Evolutionary conservation across 1,140 invertebrate species (phyloP), one percentile per base, ranked within the genome.

Genomic region (Argopecten irradians): DNA sequence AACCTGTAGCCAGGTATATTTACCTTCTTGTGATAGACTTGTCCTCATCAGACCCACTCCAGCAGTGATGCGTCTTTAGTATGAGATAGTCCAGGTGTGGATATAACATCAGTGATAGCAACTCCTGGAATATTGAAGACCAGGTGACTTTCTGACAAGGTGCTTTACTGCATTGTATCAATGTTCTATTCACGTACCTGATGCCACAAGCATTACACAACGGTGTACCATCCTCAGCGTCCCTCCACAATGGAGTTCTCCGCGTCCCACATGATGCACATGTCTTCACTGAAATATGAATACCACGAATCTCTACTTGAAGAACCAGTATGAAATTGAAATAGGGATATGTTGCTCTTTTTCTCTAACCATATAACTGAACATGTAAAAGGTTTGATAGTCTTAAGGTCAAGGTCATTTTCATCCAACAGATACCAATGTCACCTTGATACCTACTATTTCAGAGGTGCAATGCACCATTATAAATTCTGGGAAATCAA

Each of bases 131-230:
- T n/a, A n/a, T n/a, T n/a, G n/a, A n/a, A n/a, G n/a, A n/a, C n/a
- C n/a, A n/a, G n/a, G n/a, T n/a, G n/a, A n/a, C n/a, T n/a, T n/a
- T n/a, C n/a, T n/a, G n/a, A n/a, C n/a, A n/a, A n/a, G n/a, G n/a
- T n/a, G 34, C 36, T 14, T 19, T 83, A 35, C 13, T 0, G 3
- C 22, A 36, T 41, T 35, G 16, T 32, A 22, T 28, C 36, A 14
- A 5, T 13, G 14, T 89, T 8, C 0, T 22, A 43, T 19, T 39
- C 14, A 83, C 46, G 22, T 89, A 95, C 95, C 95, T 93, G 34
- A 95, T 95, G 34, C 95, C 95, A 92, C 95, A 95, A 16, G 95
- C 95, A 90, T 95, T 95, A 90, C 95, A 95, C 0, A 95, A 92
- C 3, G 95, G 95, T 9, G 95, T 95, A 11, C 95, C 95, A 90